Base-by-base conservation (phyloP, 2,888 invertebrate species). In the Xanthorhoe spadicearia region DNA sequence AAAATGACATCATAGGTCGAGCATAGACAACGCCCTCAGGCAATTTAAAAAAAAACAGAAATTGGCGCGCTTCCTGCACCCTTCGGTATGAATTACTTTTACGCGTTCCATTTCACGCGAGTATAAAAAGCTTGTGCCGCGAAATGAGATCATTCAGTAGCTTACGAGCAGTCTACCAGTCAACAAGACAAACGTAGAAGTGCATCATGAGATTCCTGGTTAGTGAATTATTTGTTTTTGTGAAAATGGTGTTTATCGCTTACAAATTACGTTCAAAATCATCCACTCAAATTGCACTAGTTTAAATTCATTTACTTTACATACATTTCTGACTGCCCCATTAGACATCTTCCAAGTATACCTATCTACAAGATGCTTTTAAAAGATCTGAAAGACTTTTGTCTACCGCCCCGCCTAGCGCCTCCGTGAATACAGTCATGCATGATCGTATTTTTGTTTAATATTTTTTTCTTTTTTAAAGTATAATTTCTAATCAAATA, bases 141-240 rank as follows among this genome's bases (percentile, higher is more conserved):
- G 79, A 82, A 89, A 85, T 83, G 83, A 86, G 83, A 88, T 81
- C 88, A 90, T 81, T 91, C 93, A 93, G 92, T 92, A 92, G 92
- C 91, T 86, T 84, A 86, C 89, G 88, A 78, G 92, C 90, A 92
- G 93, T 93, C 93, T 87, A 59, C 59, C 76, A 88, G 61, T 55
- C 54, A 35, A 17, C 32, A 9, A 49, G 58, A 57, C 61, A 53
- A 18, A 51, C 23, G 64, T 68, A 61, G 93, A 93, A 93, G 91
- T 92, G 89, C 92, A 91, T 80, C 88, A 92, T 92, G 92, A 91
- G 92, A 92, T 84, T 92, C 86, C 90, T 92, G 90, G 90, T 92
- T 78, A 87, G 93, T 74, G 58, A 23, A 35, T 54, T 53, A 43
- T 43, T 43, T 13, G 38, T 43, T 9, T 43, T 43, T 43, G 38